Conservation (phyloP, 2,113 vertebrate genomes). For the Anhinga rufa region DNA sequence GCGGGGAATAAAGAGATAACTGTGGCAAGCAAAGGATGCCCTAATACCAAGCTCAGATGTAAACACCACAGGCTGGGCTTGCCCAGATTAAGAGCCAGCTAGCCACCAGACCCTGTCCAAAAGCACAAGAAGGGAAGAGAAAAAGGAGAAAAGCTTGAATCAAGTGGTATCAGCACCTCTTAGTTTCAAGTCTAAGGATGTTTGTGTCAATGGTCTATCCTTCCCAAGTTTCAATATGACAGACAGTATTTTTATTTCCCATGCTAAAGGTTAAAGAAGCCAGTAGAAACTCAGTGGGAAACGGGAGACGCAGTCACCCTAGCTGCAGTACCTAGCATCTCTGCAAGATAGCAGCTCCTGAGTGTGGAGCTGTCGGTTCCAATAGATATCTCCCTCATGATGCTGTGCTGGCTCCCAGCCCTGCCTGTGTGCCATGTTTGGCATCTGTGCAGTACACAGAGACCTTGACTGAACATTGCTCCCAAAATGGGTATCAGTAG, state of each 20-base stretch:
- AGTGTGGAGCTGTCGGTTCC: not conserved
- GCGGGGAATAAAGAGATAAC: not conserved
- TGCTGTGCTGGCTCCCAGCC: not conserved
- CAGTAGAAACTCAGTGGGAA: not conserved
- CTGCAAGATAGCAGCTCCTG: not conserved
- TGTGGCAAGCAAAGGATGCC: not conserved
- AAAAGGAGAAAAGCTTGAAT: not conserved
- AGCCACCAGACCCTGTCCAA: not conserved
- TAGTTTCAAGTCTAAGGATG: not conserved
- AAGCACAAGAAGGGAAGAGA: not conserved
- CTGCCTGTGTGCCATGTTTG: not conserved
- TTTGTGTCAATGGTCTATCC: not conserved
- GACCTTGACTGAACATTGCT: not conserved
- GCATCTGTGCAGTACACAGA: not conserved
- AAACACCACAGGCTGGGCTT: not conserved
- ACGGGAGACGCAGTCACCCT: not conserved
- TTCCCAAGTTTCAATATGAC: not conserved
- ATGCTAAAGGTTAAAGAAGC: not conserved
- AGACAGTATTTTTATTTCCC: not conserved
- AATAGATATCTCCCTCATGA: not conserved
- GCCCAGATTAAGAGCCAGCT: not conserved
- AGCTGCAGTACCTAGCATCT: not conserved
- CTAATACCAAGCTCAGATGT: not conserved
- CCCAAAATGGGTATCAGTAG: rapidly evolving
- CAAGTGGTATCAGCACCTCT: not conserved